Evolutionary conservation across 2,888 invertebrate species (phyloP).

Genomic region (Hydrotaea cyrtoneurina): DNA sequence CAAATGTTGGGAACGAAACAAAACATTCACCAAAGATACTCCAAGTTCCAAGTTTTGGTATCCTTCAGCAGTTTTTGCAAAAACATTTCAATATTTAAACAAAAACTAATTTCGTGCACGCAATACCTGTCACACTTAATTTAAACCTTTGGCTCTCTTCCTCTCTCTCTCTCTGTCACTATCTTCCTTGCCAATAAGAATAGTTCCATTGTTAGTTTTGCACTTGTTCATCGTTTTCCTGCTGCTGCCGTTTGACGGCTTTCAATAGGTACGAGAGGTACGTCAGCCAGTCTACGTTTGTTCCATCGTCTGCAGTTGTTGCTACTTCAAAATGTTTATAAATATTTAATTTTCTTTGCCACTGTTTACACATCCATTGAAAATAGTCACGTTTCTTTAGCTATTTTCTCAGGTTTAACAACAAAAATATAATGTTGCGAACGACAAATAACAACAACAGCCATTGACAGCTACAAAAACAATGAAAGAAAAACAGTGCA

Average conservation of each 20-base stretch:
- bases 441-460: neutral
- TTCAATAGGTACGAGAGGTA: too few relatives aligned
- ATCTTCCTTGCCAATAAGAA: neutral
- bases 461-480: neutral
- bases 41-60: too few relatives aligned
- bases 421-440: slow-evolving; percentile 22
- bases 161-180: neutral
- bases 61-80: neutral
- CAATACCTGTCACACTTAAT: slow-evolving; percentile 27
- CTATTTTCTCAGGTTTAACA: slow-evolving; percentile 37
- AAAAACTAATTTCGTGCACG: neutral
- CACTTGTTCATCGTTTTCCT: neutral
- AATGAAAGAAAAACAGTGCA: neutral
- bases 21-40: too few relatives aligned
- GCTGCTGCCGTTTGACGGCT: neutral
- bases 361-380: slow-evolving; percentile 32
- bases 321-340: slow-evolving; percentile 21
- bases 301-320: neutral
- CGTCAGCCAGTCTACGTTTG: neutral
- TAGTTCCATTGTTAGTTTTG: neutral
- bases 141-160: neutral
- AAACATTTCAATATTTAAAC: slow-evolving; percentile 1
- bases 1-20: too few relatives aligned
- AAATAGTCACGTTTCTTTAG: slow-evolving; percentile 40
- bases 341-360: slow-evolving; percentile 55